Conservation (phyloP, 2,797 vertebrate genomes). For the Cirrhinus mrigala region DNA sequence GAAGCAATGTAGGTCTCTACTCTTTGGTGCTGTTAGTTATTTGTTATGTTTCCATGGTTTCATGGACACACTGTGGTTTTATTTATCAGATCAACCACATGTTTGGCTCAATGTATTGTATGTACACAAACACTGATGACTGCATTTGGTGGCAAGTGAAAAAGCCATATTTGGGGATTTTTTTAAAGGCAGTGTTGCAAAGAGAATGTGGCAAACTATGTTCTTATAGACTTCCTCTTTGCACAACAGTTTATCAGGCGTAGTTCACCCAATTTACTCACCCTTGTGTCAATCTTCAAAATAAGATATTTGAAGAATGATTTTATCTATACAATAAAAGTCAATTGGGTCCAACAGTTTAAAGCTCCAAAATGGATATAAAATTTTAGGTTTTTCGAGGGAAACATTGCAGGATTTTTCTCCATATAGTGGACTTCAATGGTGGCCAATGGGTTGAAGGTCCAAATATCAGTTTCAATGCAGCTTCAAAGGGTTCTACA, state of each 20-base stretch:
- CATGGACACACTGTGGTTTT: background rate
- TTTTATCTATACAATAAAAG: background rate
- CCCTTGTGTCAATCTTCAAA: background rate
- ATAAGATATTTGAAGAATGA: background rate
- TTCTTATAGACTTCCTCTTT: background rate
- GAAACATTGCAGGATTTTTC: no score
- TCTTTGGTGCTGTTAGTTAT: background rate
- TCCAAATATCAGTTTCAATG: no score
- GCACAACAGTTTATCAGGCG: background rate
- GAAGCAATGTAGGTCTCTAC: conserved; percentile 17
- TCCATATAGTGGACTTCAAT: no score
- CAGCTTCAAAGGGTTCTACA: no score
- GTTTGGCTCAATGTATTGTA: background rate
- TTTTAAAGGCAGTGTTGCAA: conserved; percentile 5
- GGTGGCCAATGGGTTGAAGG: no score
- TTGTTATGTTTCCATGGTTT: conserved; percentile 26
- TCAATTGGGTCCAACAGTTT: background rate
- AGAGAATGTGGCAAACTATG: background rate
- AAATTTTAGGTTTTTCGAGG: no score
- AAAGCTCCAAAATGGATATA: background rate
- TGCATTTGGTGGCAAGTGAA: background rate
- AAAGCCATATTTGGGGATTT: conserved; percentile 3
- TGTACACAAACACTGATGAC: background rate
- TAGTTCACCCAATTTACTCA: background rate
- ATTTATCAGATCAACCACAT: conserved; percentile 13